Evolutionary conservation across 2,797 vertebrate genomes (phyloP), one percentile per base, ranked within the genome.

Genomic region (Sebastes vulpes): DNA sequence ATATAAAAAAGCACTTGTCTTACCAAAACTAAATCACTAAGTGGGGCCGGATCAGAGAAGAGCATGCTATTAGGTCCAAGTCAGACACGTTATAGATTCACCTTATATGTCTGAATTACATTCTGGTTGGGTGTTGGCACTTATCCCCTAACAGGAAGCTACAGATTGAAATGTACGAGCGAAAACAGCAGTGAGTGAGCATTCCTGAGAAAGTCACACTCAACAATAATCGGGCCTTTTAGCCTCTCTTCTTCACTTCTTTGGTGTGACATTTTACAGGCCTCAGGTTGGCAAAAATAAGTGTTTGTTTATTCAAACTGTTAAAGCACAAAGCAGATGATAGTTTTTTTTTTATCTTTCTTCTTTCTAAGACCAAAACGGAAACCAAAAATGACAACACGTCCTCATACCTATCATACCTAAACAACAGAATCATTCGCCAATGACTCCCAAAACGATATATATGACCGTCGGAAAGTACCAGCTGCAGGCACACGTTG

Each of bases 81-180:
- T 50, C 14, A 61, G 50, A 78, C 63, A 64, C 48, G 72, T 75
- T 54, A 35, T 64, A 68, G 66, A 79, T 79, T 59, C 20, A 66
- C 14, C 32, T 59, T 59, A 21, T 65, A 48, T 35, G 38, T 11
- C 29, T 54, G 42, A 67, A 73, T 74, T 69, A 8, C 16, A 58
- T 79, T 82, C 42, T 29, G 25, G 10, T 63, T 1, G 12, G 31
- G 48, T 66, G 35, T 66, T 65, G 31, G 67, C 71, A 82, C 77
- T 82, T 65, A 71, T 82, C 53, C 18, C 48, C 21, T n/a, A 72
- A 67, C 48, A 72, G 78, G 21, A 84, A 76, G 59, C 48, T 56
- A 64, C 74, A 77, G 48, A 79, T 72, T 72, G 57, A 79, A 83
- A 83, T 20, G 20, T 56, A 61, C 35, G 50, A 72, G 71, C 20